Evolutionary conservation across 1,140 invertebrate genomes (phyloP).

Genomic region (Drosophila yakuba): DNA sequence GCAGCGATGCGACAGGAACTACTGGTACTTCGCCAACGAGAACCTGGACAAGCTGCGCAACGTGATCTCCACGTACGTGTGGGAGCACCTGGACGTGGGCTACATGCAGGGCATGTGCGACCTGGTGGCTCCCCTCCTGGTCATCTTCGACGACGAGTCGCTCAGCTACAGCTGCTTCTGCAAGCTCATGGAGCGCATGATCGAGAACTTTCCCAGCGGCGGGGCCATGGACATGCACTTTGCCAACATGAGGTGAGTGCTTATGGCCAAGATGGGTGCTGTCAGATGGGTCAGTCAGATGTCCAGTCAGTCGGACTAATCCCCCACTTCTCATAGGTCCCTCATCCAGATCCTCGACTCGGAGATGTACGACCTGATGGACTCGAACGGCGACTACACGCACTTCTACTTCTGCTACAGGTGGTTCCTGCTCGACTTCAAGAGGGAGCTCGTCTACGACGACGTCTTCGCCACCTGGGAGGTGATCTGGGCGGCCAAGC

Average conservation of each 20-base stretch:
- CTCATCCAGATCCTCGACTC: conserved; percentile 95
- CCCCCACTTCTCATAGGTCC: conserved; percentile 85
- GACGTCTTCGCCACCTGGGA: conserved; percentile 98
- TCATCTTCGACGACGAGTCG: conserved; percentile 96
- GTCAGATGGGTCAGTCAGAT: too few relatives aligned
- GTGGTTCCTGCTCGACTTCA: conserved; percentile 92
- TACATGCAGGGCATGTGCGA: conserved; percentile 98
- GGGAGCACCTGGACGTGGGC: conserved; percentile 96
- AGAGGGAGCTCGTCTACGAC: conserved; percentile 94
- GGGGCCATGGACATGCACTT: conserved; percentile 97
- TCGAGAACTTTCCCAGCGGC: conserved; percentile 96
- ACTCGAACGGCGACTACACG: conserved; percentile 97
- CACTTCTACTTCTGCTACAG: conserved; percentile 99
- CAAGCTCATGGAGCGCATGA: conserved; percentile 95
- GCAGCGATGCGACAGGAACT: conserved; percentile 96
- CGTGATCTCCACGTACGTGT: conserved; percentile 98
- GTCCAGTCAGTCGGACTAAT: too few relatives aligned
- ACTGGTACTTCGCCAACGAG: conserved; percentile 94
- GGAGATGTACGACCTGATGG: conserved; percentile 97
- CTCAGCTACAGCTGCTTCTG: conserved; percentile 96
- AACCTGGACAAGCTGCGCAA: conserved; percentile 97
- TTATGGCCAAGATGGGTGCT: background rate
- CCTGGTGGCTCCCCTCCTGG: conserved; percentile 95
- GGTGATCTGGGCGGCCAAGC: conserved; percentile 96
- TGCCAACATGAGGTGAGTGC: conserved; percentile 93